Base-by-base conservation (phyloP, 2,888 invertebrate genomes). In the Nomada fucata region DNA sequence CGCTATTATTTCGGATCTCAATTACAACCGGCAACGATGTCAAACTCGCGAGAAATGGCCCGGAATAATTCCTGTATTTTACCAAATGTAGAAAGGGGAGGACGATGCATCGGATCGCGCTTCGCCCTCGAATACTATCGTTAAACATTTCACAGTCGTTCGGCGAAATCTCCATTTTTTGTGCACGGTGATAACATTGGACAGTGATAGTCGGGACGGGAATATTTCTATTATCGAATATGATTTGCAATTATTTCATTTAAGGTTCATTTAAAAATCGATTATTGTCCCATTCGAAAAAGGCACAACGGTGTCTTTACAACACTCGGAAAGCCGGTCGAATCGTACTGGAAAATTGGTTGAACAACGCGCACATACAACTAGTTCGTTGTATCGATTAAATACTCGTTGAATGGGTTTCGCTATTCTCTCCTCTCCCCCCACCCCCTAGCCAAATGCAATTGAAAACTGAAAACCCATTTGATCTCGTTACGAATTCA, bases 1-100 rank as follows among this genome's bases (percentile, higher is more conserved):
- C 55, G 76, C 63, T 79, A 71, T 87, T 85, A 85, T 79, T 86
- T 77, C 71, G 77, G 70, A 77, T 85, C 82, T 86, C 87, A 87
- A 85, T 87, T 86, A 85, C 86, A 77, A 68, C 65, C 20, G 67
- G 64, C 55, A 72, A 50, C 59, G 67, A 4, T 77, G 81, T 82
- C 77, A 77, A 77, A 82, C 75, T 59, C 67, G 70, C 70, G 77
- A 70, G 82, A 78, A 86, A 86, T 79, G 67, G 75, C 70, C 61
- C 64, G 85, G 73, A 86, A 86, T 82, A 85, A 87, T 87, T 85
- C 77, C 71, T 65, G 75, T 72, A 59, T 76, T 79, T 76, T 73
- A 55, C 63, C 11, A 36, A 53, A 64, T 60, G 63, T 77, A 67
- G 52, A 50, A 64, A 73, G 23, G 65, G 59, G 47, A 55, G 61